Conservation (phyloP, 1,140 invertebrate species). For the Drosophila punjabiensis region DNA sequence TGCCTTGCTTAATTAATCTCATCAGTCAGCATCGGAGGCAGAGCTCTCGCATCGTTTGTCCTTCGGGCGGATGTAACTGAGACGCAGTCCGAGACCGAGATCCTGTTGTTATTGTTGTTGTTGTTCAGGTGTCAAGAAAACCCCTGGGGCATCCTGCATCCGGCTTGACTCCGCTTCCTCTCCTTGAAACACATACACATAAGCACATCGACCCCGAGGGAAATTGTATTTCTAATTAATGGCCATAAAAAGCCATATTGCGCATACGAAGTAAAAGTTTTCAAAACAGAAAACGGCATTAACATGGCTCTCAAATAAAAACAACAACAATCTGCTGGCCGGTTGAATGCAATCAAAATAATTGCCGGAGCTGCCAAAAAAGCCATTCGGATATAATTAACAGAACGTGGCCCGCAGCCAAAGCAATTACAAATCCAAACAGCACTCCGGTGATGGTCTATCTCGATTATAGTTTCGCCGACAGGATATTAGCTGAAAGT, state of each 20-base stretch:
- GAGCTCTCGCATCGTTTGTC: constrained; percentile 49
- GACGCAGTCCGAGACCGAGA: constrained; percentile 28
- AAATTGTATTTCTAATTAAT: constrained; percentile 80
- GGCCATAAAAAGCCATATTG: constrained; percentile 71
- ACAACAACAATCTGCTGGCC: constrained; percentile 12
- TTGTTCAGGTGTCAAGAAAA: constrained; percentile 59
- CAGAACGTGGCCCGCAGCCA: constrained; percentile 53
- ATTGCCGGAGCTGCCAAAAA: constrained; percentile 61
- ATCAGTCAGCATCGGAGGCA: constrained; percentile 64
- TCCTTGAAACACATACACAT: not conserved
- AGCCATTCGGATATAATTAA: constrained; percentile 80
- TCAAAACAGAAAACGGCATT: constrained; percentile 53
- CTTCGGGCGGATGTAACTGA: constrained; percentile 75
- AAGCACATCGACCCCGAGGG: constrained; percentile 18
- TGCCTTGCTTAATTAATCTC: constrained; percentile 80
- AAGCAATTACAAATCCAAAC: constrained; percentile 78
- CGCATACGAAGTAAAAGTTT: constrained; percentile 57
- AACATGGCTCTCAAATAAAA: constrained; percentile 34
- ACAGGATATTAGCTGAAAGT: constrained; percentile 80
- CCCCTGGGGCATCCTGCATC: constrained; percentile 45
- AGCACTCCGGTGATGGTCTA: constrained; percentile 49
- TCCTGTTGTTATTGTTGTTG: constrained; percentile 24
- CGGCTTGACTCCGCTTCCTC: constrained; percentile 8
- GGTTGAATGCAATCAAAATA: constrained; percentile 57
- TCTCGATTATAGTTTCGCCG: constrained; percentile 74